These are phyloP conservation scores for Phoenicopterus ruber DNA, from an alignment of 2,113 vertebrate genomes.

Conservation along the genomic window DNA sequence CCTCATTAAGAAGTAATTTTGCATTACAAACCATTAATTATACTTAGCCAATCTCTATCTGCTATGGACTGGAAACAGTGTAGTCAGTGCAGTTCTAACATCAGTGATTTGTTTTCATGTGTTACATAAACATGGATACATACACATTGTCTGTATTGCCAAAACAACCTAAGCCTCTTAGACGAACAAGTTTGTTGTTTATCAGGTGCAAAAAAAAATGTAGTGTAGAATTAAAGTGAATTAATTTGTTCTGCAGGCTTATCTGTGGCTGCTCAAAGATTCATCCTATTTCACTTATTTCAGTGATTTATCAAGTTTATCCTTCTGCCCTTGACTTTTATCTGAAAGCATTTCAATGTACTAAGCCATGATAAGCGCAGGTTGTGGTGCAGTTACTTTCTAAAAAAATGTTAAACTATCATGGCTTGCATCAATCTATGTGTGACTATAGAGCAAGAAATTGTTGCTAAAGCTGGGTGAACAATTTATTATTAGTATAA, in stretches of 20 bases:
- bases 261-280: not conserved
- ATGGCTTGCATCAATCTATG: not conserved
- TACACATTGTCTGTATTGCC: not conserved
- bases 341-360: not conserved
- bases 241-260: not conserved
- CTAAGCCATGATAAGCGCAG: not conserved
- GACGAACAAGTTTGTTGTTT: not conserved
- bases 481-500: not conserved
- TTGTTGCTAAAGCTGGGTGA: not conserved
- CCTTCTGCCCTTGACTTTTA: not conserved
- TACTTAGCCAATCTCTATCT: not conserved
- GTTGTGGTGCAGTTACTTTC: not conserved
- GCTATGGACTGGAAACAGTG: not conserved
- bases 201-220: not conserved
- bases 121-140: not conserved
- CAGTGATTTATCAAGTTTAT: not conserved
- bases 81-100: not conserved
- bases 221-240: not conserved
- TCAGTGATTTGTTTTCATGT: not conserved
- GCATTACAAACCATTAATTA: not conserved
- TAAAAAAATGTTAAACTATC: not conserved
- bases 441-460: not conserved
- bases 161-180: not conserved
- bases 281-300: not conserved
- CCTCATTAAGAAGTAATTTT: not conserved